A percentile compares a stretch with the other conserved stretches of the same genome.
These are phyloP conservation scores for Sarcophaga caerulescens DNA, from an alignment of 2,888 invertebrate species.

Conservation along the genomic window DNA sequence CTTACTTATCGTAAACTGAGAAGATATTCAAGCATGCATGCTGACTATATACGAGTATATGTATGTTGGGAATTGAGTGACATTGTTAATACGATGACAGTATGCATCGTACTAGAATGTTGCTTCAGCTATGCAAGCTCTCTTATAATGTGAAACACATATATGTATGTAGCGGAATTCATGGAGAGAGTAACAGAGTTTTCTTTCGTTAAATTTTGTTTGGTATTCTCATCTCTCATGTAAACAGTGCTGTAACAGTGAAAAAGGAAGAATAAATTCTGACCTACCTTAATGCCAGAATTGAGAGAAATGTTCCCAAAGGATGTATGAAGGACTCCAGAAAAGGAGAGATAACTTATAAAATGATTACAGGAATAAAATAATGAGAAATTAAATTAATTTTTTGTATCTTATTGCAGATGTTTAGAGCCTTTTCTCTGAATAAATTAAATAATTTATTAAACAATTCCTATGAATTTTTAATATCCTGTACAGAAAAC, in stretches of 20 bases:
- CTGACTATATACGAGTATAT: too few relatives aligned
- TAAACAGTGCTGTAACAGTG: neutral
- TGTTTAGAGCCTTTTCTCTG: too few relatives aligned
- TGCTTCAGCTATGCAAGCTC: neutral
- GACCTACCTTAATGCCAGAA: slow-evolving; percentile 49
- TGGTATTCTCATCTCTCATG: neutral
- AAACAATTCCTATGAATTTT: too few relatives aligned
- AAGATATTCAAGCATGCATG: too few relatives aligned
- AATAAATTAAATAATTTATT: too few relatives aligned
- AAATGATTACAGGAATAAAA: too few relatives aligned
- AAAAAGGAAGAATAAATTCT: neutral
- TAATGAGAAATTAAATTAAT: too few relatives aligned
- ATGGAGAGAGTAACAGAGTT: neutral
- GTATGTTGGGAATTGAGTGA: neutral
- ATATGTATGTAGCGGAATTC: neutral
- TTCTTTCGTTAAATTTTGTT: slow-evolving; percentile 40
- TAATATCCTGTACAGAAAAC: too few relatives aligned
- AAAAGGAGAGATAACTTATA: too few relatives aligned
- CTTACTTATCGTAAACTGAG: too few relatives aligned
- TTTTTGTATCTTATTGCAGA: too few relatives aligned
- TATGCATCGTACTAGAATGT: slow-evolving; percentile 18
- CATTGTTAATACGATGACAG: neutral
- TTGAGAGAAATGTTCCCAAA: neutral
- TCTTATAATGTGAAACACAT: neutral
- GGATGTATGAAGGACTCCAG: neutral